Base-by-base conservation (phyloP, 2,888 invertebrate species). In the Leptinotarsa rubiginosa region DNA sequence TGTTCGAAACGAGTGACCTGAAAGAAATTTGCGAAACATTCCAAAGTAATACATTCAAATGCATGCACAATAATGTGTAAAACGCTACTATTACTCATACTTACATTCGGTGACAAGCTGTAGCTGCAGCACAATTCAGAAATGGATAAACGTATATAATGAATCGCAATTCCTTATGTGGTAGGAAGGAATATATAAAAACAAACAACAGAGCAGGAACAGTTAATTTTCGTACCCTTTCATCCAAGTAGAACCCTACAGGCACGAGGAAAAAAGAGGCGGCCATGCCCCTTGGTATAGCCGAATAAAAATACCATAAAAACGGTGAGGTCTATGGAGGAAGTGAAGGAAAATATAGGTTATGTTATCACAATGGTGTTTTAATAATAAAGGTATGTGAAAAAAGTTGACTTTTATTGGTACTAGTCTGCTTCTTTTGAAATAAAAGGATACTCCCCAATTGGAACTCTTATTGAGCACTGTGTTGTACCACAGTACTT, bases 261-360 rank as follows among this genome's bases (percentile, higher is more conserved):
- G 96, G 97, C 70, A 97, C 90, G 65, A 99, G 89, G 12, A 95
- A 84, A 31, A 96, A 86, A 31, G 97, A 96, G 0, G 93, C 91
- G 0, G 95, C 95, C 86, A 99, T 91, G 0, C 97, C 96, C 72
- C 99, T 91, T 0, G 99, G 99, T 56, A 99, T 89, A 0, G 97
- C 99, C 0, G 98, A 98, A 87, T 98, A 98, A 87, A 98, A 98
- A 88, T 99, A 99, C 99, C 99, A 99, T 2, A 96, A 88, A 88
- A 97, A 97, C 74, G 99, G 99, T 5, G 94, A 95, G 64, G 96
- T 96, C 96, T 97, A 41, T 13, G 69, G 67, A 67, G n/a, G 69
- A 71, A 47, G 62, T 83, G 89, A 86, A 88, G 88, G 86, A 85
- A 85, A 82, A 77, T 31, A 1, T 41, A 41, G 12, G 41, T 12